These are phyloP conservation scores for Yponomeuta evonymella DNA, from an alignment of 2,888 invertebrate species.

Conservation along the genomic window DNA sequence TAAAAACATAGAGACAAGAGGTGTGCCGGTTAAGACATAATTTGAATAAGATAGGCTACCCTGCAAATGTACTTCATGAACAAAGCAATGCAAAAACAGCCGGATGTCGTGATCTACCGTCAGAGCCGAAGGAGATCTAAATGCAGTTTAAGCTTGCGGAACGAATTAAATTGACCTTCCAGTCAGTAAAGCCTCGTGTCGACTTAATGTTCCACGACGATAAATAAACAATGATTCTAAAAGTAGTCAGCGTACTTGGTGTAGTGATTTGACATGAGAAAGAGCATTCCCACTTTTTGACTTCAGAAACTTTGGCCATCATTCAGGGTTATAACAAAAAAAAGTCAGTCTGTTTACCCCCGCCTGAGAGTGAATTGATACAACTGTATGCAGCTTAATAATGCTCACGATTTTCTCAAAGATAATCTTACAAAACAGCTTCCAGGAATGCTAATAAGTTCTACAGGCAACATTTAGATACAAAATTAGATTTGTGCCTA, in stretches of 20 bases:
- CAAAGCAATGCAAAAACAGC: constrained; percentile 33
- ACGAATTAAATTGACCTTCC: constrained; percentile 14
- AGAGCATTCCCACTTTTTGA: no score
- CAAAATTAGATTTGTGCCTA: constrained; percentile 5
- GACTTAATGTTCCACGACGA: no score
- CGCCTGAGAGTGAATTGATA: no score
- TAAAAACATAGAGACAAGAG: neutral
- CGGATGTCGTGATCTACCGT: constrained; percentile 58
- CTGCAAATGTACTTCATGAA: neutral
- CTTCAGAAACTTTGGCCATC: no score
- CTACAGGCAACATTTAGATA: constrained; percentile 4
- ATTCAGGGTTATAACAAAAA: no score
- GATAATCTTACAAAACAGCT: neutral
- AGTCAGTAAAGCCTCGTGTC: constrained; percentile 3
- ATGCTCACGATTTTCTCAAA: constrained; percentile 13
- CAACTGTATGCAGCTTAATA: constrained; percentile 2
- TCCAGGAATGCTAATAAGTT: neutral
- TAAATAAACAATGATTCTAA: no score
- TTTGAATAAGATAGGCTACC: neutral
- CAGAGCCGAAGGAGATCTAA: constrained; percentile 43
- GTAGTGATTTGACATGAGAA: no score
- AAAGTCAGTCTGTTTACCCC: no score
- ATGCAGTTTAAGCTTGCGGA: constrained; percentile 50
- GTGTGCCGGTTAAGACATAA: neutral
- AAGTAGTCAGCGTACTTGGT: no score